Base-by-base conservation (phyloP, 1,140 invertebrate genomes). In the Drosophila sechellia region DNA sequence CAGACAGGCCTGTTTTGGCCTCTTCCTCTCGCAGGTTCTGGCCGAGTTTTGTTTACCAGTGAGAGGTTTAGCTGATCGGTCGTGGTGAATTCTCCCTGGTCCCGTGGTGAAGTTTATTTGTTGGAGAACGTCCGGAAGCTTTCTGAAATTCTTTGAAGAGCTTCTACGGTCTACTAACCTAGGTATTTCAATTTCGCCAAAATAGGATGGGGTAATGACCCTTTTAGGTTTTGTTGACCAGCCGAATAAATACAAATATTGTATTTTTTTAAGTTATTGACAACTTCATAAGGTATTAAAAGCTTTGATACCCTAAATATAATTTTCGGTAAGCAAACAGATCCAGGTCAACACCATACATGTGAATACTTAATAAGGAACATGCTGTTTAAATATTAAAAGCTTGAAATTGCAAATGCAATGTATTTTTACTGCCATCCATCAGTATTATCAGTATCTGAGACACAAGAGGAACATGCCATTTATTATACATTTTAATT, bases 31-130 rank as follows among this genome's bases (percentile, higher is more conserved):
- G 43, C 40, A 37, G 13, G 34, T 34, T 55, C 39, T 37, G 39
- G 39, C 63, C 56, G 39, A 56, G 15, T 68, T 86, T 81, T 89
- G 79, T 83, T 87, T 89, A 87, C 79, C 46, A 54, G 77, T 60
- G 83, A 83, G 83, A 72, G 58, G 6, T 17, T 22, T 25, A 15
- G 11, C 22, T 15, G 50, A 57, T 64, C 15, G 20, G 8, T 37
- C 46, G 27, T 74, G 73, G 56, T 69, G 52, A 27, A 13, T 42
- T 48, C 42, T 37, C 27, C 22, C n/a, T 34, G 39, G 54, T 27
- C 12, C 25, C 6, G 39, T 25, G 39, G 60, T 66, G 13, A 52
- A 68, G 64, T 46, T 64, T 8, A 10, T 0, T 5, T 8, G 0
- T 3, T 5, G 25, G 34, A 11, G 63, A 45, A 17, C 8, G 2